Percentiles rank a stretch among this genome's conserved stretches.
These are phyloP conservation scores for Hypomecis punctinalis DNA, from an alignment of 2,888 invertebrate genomes.

Conservation along the genomic window DNA sequence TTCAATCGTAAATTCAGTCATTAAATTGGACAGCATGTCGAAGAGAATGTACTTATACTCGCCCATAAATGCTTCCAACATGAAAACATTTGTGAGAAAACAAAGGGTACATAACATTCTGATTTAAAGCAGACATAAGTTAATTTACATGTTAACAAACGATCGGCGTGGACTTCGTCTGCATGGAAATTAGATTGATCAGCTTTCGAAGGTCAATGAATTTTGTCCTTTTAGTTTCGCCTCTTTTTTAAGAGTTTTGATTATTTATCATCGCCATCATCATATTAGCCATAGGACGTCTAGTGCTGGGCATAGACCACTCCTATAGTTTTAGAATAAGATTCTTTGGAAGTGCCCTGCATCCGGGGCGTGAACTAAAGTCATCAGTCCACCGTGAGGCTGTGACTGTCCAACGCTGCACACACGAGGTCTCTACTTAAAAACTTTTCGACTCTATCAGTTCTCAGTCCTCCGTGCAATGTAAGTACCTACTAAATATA, in stretches of 20 bases:
- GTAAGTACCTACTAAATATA: too few relatives aligned
- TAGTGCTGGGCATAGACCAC: too few relatives aligned
- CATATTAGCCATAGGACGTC: too few relatives aligned
- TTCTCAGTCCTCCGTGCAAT: too few relatives aligned
- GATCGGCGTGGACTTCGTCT: constrained; percentile 25
- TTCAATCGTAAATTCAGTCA: too few relatives aligned
- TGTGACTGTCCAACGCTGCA: too few relatives aligned
- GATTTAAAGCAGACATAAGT: constrained; percentile 24
- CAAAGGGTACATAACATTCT: constrained; percentile 16
- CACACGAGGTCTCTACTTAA: too few relatives aligned
- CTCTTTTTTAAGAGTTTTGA: not conserved
- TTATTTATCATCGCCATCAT: not conserved
- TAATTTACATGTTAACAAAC: constrained; percentile 31
- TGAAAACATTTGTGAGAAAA: constrained; percentile 10
- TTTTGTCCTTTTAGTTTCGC: constrained; percentile 2
- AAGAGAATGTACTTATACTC: constrained; percentile 12
- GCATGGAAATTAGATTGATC: constrained; percentile 30
- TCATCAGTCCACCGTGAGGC: too few relatives aligned
- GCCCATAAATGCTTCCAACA: not conserved
- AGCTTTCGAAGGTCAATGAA: constrained; percentile 30
- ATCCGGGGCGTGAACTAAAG: too few relatives aligned
- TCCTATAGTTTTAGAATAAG: too few relatives aligned
- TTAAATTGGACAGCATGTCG: not conserved
- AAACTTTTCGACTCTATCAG: too few relatives aligned
- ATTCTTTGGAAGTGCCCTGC: too few relatives aligned